These are phyloP conservation scores for Hemiprocne comata DNA, from an alignment of 2,113 vertebrate genomes.

Conservation along the genomic window DNA sequence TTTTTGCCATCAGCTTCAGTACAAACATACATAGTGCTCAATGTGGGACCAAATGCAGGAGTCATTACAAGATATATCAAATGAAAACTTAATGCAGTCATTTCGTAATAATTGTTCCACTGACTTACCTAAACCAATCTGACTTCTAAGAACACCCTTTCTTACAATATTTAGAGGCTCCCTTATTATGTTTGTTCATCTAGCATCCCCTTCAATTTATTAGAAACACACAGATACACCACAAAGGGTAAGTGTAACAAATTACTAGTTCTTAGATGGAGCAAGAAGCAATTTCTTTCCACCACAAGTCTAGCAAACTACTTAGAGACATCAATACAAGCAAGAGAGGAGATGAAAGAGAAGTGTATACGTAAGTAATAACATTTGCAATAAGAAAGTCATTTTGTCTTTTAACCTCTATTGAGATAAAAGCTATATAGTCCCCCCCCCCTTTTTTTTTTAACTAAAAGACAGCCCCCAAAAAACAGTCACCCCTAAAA, in stretches of 20 bases:
- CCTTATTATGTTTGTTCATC: neutral
- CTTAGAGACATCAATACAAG: neutral
- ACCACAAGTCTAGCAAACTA: neutral
- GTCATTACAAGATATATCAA: neutral
- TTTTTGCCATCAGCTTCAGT: neutral
- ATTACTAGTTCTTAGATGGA: neutral
- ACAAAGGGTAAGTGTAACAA: neutral
- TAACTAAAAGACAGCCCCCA: neutral
- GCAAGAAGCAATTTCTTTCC: neutral
- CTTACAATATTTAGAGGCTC: neutral
- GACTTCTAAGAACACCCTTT: neutral
- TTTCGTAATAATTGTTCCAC: neutral
- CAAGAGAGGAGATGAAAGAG: neutral
- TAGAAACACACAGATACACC: neutral
- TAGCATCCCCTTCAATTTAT: neutral
- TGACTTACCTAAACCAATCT: neutral
- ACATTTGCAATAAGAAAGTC: neutral
- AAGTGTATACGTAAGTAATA: neutral
- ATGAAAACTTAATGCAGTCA: neutral
- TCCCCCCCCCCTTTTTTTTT: too few relatives aligned
- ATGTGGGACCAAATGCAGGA: neutral
- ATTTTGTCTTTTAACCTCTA: neutral
- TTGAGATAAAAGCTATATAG: neutral
- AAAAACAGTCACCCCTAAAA: neutral
- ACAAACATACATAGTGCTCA: neutral